These are phyloP conservation scores for Phalacrocorax brasilianus DNA, from an alignment of 2,113 vertebrate genomes.

Conservation along the genomic window DNA sequence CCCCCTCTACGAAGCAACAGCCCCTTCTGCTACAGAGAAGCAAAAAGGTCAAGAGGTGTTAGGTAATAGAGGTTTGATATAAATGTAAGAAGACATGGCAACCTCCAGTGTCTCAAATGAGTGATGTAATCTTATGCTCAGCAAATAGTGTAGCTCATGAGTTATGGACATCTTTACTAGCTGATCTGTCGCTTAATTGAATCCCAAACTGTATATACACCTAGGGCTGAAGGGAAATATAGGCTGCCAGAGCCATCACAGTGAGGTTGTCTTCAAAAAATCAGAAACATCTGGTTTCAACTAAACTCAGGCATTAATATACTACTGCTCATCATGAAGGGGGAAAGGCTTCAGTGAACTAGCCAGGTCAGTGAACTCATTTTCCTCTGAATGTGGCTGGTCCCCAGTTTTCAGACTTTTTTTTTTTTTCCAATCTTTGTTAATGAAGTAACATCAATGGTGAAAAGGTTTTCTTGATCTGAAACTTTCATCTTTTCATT, in stretches of 20 bases:
- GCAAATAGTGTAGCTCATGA: background rate
- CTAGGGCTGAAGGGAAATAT: background rate
- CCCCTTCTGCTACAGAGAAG: background rate
- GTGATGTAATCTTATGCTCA: background rate
- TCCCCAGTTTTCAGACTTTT: background rate
- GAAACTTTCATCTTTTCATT: background rate
- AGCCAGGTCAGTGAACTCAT: constrained; percentile 29
- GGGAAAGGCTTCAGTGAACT: constrained; percentile 25
- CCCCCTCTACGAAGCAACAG: background rate
- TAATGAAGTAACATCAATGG: background rate
- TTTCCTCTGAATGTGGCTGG: background rate
- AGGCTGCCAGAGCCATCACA: background rate
- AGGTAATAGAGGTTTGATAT: background rate
- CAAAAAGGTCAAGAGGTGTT: background rate
- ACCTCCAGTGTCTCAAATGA: background rate
- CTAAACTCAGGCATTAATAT: constrained; percentile 29
- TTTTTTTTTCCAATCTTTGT: no score
- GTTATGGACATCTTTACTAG: background rate
- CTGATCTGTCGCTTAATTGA: background rate
- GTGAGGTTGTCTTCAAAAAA: background rate
- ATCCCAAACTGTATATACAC: background rate
- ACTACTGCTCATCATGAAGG: constrained; percentile 11
- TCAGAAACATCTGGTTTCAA: constrained; percentile 43
- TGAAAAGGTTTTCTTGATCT: background rate
- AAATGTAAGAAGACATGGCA: background rate